These are phyloP conservation scores for Epizoanthus rinbou DNA, from an alignment of 92 coral and sea anemone genomes.

Conservation along the genomic window DNA sequence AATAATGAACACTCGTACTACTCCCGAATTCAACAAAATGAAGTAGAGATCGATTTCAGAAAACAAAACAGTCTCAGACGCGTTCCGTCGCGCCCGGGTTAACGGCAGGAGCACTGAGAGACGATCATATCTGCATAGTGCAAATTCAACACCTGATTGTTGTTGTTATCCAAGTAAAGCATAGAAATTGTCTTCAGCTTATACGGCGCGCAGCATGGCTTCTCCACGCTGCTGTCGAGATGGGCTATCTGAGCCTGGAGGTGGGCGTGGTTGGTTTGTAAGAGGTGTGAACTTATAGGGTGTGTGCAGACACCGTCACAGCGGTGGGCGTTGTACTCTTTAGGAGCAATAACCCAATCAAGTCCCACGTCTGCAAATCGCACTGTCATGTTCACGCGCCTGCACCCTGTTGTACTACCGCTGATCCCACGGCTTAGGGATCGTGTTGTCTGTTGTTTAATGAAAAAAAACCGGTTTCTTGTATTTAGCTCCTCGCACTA, in stretches of 20 bases:
- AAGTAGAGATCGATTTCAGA: too few relatives aligned
- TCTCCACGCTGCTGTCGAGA: background rate
- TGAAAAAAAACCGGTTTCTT: too few relatives aligned
- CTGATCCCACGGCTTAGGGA: too few relatives aligned
- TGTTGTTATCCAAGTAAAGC: background rate
- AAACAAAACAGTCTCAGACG: too few relatives aligned
- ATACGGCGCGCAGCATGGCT: slow-evolving; percentile 1
- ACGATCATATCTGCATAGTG: background rate
- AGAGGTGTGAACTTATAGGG: background rate
- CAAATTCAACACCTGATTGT: background rate
- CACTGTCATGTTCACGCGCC: background rate
- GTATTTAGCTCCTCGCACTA: too few relatives aligned
- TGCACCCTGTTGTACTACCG: too few relatives aligned
- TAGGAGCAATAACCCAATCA: background rate
- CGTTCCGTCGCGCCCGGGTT: too few relatives aligned
- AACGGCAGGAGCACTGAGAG: background rate
- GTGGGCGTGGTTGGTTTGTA: slow-evolving; percentile 19
- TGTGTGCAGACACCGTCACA: background rate
- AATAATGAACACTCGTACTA: too few relatives aligned
- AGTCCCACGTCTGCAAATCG: background rate
- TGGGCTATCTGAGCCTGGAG: slow-evolving; percentile 1
- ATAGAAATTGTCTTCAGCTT: background rate
- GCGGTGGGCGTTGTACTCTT: background rate
- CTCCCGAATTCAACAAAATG: too few relatives aligned
- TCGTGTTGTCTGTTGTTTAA: too few relatives aligned